Evolutionary conservation across 2,797 vertebrate species (phyloP).

Genomic region (Morus bassanus): DNA sequence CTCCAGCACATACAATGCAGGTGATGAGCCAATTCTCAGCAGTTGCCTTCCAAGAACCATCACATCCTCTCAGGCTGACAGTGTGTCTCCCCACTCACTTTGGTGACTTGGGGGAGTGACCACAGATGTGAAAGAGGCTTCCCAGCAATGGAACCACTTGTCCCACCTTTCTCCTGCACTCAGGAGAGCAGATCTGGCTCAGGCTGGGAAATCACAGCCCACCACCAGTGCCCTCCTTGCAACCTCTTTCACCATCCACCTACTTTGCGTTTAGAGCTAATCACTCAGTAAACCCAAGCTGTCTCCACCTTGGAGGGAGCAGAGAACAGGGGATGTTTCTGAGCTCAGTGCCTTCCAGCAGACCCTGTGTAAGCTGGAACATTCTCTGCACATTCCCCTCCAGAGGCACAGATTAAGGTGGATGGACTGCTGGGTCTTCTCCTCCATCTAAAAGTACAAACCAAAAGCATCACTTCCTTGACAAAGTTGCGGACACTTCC

Average conservation of each 20-base stretch:
- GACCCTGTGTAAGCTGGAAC: background rate
- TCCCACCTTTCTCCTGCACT: background rate
- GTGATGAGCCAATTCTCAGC: background rate
- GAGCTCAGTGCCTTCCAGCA: background rate
- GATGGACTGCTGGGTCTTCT: background rate
- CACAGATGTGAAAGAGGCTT: background rate
- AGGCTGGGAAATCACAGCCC: background rate
- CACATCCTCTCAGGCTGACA: background rate
- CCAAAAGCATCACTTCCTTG: background rate
- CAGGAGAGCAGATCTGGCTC: background rate
- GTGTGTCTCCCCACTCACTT: accelerated
- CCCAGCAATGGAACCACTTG: background rate
- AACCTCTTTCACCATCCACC: background rate
- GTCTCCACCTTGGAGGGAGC: background rate
- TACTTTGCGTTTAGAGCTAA: background rate
- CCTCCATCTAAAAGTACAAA: background rate
- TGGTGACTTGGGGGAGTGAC: background rate
- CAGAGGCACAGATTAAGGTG: background rate
- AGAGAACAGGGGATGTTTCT: background rate
- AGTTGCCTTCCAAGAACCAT: background rate
- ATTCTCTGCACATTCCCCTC: background rate
- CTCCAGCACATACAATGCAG: background rate
- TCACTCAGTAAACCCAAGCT: background rate
- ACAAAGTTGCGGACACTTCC: background rate
- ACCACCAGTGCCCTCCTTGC: background rate